A percentile compares a stretch with the other conserved stretches of the same genome.
These are phyloP conservation scores for Megalops atlanticus DNA, from an alignment of 2,113 vertebrate species.

Conservation along the genomic window DNA sequence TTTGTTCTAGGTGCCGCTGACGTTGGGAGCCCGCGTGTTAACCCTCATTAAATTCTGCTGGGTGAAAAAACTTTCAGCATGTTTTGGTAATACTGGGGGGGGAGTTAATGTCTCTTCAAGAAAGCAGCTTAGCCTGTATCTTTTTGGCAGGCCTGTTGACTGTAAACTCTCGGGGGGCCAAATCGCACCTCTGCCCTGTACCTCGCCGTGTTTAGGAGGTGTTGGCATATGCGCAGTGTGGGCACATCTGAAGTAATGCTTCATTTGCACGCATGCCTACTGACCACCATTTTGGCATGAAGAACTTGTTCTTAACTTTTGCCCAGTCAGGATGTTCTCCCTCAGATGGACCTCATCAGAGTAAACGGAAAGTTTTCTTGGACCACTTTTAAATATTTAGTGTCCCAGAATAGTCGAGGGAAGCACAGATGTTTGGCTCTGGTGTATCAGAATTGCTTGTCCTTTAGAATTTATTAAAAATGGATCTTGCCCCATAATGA, in stretches of 20 bases:
- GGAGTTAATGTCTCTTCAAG: not conserved
- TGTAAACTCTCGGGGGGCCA: conserved; percentile 14
- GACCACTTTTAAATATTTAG: conserved; percentile 53
- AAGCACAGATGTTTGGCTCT: conserved; percentile 64
- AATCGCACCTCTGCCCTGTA: conserved; percentile 30
- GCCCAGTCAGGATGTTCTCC: conserved; percentile 42
- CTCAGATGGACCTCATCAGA: conserved; percentile 50
- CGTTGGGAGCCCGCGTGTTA: not conserved
- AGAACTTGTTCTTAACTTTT: conserved; percentile 46
- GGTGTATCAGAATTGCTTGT: not conserved
- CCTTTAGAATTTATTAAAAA: conserved; percentile 38
- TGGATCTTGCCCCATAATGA: not conserved
- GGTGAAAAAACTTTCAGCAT: not conserved
- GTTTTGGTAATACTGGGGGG: not conserved
- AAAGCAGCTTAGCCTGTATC: conserved; percentile 5
- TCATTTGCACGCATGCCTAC: conserved; percentile 65
- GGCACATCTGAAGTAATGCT: conserved; percentile 63
- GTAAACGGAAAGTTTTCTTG: conserved; percentile 55
- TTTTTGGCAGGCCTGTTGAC: conserved; percentile 8
- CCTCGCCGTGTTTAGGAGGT: conserved; percentile 24
- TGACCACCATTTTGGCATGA: conserved; percentile 57
- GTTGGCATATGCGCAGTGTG: conserved; percentile 54
- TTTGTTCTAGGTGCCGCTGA: not conserved
- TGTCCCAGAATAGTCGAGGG: conserved; percentile 49
- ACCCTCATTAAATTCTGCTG: not conserved